Evolutionary conservation across 2,797 vertebrate species (phyloP).

Genomic region (Sus cebifrons): DNA sequence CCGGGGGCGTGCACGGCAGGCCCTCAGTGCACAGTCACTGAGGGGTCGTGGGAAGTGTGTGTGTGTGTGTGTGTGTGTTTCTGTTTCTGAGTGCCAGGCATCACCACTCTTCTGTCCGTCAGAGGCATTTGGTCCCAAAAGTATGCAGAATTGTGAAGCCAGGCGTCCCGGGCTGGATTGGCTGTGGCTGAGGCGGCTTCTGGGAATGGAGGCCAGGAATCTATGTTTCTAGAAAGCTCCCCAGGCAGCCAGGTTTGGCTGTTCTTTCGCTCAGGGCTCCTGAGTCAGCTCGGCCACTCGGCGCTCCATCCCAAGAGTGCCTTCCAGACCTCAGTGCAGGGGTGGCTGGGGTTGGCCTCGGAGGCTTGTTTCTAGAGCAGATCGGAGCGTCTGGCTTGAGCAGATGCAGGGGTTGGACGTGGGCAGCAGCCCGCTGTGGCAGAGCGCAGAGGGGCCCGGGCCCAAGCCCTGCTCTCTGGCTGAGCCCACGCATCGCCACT

Average conservation of each 20-base stretch:
- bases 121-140: not conserved
- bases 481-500: not conserved
- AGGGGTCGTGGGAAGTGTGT: not conserved
- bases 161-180: not conserved
- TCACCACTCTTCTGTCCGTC: not conserved
- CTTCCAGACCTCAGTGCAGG: not conserved
- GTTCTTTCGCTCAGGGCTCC: not conserved
- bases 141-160: not conserved
- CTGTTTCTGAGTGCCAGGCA: not conserved
- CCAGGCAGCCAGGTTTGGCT: not conserved
- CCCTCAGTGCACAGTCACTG: not conserved
- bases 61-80: rapidly evolving
- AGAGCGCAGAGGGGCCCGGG: rapidly evolving
- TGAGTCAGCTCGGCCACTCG: not conserved
- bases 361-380: not conserved
- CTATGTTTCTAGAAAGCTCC: not conserved
- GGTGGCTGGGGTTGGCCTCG: not conserved
- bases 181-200: not conserved
- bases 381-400: not conserved
- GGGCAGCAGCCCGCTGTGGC: not conserved
- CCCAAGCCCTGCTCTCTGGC: not conserved
- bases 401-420: not conserved
- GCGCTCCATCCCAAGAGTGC: not conserved
- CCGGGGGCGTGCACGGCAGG: not conserved
- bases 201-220: not conserved